Conservation (phyloP, 2,113 vertebrate species). For the Cacatua alba region DNA sequence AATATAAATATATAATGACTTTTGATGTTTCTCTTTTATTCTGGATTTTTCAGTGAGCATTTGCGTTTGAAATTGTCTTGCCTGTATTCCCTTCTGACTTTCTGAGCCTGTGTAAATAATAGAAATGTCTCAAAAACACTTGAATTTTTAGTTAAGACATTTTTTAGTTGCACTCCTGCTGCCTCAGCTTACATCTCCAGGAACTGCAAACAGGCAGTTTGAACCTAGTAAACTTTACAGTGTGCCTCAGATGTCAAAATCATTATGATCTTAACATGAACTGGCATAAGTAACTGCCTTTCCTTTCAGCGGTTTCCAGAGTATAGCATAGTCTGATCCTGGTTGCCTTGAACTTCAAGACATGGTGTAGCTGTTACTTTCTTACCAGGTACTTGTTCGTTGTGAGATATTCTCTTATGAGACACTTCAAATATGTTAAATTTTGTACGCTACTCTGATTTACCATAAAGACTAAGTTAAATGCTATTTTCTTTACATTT, state of each 20-base stretch:
- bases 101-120: neutral
- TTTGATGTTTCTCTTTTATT: neutral
- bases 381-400: neutral
- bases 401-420: neutral
- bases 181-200: neutral
- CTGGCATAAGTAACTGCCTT: neutral
- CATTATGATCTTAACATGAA: neutral
- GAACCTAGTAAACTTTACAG: neutral
- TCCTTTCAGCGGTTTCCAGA: neutral
- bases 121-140: neutral
- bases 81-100: neutral
- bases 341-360: neutral
- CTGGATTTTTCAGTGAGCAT: neutral
- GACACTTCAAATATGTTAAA: neutral
- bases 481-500: neutral
- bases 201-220: neutral
- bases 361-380: neutral
- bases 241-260: neutral
- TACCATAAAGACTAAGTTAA: neutral
- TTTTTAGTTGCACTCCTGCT: neutral
- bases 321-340: too few species aligned
- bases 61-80: neutral
- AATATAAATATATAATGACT: neutral
- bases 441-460: neutral
- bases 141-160: neutral